These are phyloP conservation scores for Drosophila neotestacea DNA, from an alignment of 2,888 invertebrate species.

Conservation along the genomic window DNA sequence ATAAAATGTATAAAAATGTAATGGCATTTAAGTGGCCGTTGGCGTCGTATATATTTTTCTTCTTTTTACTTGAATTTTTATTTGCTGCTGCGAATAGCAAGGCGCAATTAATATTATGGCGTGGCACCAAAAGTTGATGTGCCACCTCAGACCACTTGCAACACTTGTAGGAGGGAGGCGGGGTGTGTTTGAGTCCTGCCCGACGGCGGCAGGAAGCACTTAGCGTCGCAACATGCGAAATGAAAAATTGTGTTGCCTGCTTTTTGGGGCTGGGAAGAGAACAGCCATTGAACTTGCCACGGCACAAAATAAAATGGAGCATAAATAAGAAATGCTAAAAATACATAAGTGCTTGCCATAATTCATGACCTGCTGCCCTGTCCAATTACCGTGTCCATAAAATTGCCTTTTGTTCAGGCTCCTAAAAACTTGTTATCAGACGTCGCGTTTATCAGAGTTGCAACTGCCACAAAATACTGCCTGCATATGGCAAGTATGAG, in stretches of 20 bases:
- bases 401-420: conserved; percentile 49
- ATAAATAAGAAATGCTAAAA: conserved; percentile 68
- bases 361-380: conserved; percentile 48
- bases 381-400: conserved; percentile 69
- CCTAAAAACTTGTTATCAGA: conserved; percentile 47
- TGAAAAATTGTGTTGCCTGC: conserved; percentile 72
- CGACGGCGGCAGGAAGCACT: conserved; percentile 73
- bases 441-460: conserved; percentile 34
- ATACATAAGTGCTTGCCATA: conserved; percentile 74
- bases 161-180: conserved; percentile 12
- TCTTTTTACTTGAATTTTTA: conserved; percentile 27
- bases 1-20: conserved; percentile 76
- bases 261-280: conserved; percentile 29
- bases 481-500: conserved; percentile 36
- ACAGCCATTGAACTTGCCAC: conserved; percentile 79
- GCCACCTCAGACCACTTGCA: conserved; percentile 53
- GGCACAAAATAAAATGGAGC: conserved; percentile 63
- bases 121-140: conserved; percentile 79
- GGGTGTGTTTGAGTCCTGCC: conserved; percentile 12
- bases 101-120: conserved; percentile 85
- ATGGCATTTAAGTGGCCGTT: conserved; percentile 80
- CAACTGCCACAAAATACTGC: conserved; percentile 13
- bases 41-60: conserved; percentile 56
- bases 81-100: conserved; percentile 36
- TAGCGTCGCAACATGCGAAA: conserved; percentile 76